Evolutionary conservation across 2,797 vertebrate species (phyloP).

Genomic region (Gallinago stenura): DNA sequence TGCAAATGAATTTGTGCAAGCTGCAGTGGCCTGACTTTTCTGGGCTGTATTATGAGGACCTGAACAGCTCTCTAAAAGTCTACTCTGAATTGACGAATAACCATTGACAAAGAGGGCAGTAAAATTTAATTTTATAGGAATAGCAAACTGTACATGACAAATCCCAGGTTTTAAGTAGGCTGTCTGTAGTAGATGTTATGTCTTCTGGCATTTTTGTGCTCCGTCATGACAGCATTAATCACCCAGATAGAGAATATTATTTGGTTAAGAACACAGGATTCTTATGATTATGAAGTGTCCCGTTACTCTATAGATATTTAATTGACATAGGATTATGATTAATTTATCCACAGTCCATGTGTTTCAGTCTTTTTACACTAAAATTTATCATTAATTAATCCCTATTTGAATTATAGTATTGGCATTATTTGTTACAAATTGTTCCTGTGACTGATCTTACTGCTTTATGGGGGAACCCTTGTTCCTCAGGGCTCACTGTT

Average conservation of each 20-base stretch:
- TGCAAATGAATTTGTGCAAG: neutral
- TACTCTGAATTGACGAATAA: neutral
- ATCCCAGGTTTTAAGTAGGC: neutral
- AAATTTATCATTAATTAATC: slow-evolving; percentile 2
- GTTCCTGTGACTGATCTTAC: neutral
- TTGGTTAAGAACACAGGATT: neutral
- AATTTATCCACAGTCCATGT: slow-evolving; percentile 2
- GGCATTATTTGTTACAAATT: neutral
- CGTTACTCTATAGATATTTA: slow-evolving; percentile 49
- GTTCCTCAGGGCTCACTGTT: neutral
- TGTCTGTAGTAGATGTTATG: neutral
- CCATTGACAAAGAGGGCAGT: neutral
- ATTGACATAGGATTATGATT: slow-evolving; percentile 33
- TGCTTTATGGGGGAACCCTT: neutral
- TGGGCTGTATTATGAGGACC: neutral
- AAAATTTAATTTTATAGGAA: neutral
- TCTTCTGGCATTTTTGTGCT: neutral
- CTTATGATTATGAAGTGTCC: neutral
- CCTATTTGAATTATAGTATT: neutral
- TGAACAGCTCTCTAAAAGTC: neutral
- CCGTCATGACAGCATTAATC: neutral
- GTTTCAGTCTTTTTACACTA: neutral
- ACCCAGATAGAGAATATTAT: neutral
- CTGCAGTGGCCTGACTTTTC: neutral
- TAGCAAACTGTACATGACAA: neutral